phyloP scores from a whole-genome alignment of 2,113 vertebrate species.

The Cyprinus carpio region DNA sequence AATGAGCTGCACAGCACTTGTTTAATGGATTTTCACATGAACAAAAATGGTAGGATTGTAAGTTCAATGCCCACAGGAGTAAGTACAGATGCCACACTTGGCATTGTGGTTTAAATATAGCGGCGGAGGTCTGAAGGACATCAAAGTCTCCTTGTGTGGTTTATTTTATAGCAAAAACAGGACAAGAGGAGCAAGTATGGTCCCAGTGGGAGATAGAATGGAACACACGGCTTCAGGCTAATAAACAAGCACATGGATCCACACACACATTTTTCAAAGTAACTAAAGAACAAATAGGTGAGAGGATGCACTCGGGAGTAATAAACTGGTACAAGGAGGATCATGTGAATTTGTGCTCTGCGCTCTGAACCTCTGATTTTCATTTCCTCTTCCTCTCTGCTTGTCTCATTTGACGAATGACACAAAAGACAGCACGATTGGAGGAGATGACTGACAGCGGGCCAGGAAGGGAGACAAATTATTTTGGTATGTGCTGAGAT shows the following conservation, averaged over 20 bases:
- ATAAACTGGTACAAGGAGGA: constrained; percentile 22
- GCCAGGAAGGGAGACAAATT: neutral
- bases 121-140: constrained; percentile 47
- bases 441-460: constrained; percentile 30
- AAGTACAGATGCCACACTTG: constrained; percentile 55
- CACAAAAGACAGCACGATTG: constrained; percentile 13
- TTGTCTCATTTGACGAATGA: constrained; percentile 15
- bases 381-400: constrained; percentile 35
- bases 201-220: constrained; percentile 44
- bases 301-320: constrained; percentile 8
- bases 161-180: constrained; percentile 61
- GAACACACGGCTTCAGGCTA: constrained; percentile 43
- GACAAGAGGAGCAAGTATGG: constrained; percentile 56
- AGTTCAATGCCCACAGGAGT: constrained; percentile 58
- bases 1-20: constrained; percentile 48
- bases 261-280: constrained; percentile 35
- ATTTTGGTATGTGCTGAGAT: constrained; percentile 16
- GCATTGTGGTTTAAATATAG: constrained; percentile 59
- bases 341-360: constrained; percentile 22
- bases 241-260: constrained; percentile 48
- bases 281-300: constrained; percentile 28
- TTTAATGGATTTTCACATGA: constrained; percentile 33
- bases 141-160: constrained; percentile 52
- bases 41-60: constrained; percentile 47
- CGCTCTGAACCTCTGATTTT: constrained; percentile 12